Evolutionary conservation across 2,797 vertebrate genomes (phyloP).

Genomic region (Cetoscarus ocellatus): DNA sequence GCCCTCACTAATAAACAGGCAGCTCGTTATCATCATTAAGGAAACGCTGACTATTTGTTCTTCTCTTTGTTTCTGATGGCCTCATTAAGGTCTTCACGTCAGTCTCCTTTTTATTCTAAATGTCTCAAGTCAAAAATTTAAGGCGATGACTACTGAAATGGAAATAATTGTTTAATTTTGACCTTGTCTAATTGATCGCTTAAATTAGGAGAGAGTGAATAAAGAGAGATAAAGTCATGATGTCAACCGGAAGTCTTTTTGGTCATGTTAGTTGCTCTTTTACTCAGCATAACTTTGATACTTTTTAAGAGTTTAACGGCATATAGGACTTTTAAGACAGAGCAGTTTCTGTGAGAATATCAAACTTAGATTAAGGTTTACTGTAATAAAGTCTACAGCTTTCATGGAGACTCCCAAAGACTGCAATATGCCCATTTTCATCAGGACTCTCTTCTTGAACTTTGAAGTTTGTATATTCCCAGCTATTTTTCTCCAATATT

Average conservation of each 20-base stretch:
- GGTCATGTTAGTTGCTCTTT: neutral
- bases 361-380: too few species aligned
- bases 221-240: neutral
- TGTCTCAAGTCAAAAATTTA: constrained; percentile 16
- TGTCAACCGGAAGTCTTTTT: neutral
- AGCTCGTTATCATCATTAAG: constrained; percentile 55
- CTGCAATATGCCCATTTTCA: too few species aligned
- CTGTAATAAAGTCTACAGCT: too few species aligned
- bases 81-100: constrained; percentile 73
- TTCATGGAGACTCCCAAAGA: too few species aligned
- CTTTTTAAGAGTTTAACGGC: too few species aligned
- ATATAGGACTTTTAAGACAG: too few species aligned
- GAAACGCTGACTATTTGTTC: constrained; percentile 74
- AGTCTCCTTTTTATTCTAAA: constrained; percentile 31
- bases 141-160: neutral
- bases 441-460: too few species aligned
- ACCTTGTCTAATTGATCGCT: constrained; percentile 11
- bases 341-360: too few species aligned
- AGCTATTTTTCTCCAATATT: too few species aligned
- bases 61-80: constrained; percentile 36
- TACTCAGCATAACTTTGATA: neutral
- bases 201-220: neutral
- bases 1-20: constrained; percentile 55
- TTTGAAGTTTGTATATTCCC: too few species aligned
- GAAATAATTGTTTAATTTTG: constrained; percentile 11